Base-by-base conservation (phyloP, 1,140 invertebrate genomes). In the Brachionus sp. region DNA sequence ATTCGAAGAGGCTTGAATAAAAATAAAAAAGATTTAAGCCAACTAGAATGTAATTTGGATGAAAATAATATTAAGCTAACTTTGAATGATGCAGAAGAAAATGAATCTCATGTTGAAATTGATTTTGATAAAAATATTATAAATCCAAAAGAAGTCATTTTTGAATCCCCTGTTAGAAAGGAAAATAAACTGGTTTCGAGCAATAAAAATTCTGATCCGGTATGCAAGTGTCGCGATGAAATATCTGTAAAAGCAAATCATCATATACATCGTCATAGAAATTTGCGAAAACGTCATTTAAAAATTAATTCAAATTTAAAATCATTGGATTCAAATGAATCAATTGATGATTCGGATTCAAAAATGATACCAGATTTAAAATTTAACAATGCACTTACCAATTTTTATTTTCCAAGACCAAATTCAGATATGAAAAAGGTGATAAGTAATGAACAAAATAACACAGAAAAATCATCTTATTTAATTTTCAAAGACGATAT, bases 251-350 rank as follows among this genome's bases (percentile, higher is more conserved):
- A 57, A 57, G 50, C 23, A 57, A 29, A 1, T 9, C 25, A 70
- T 70, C 66, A 70, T 16, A 19, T 70, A 37, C 66, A 70, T 23
- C 66, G 66, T 70, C 66, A 70, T 70, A 37, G 66, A 16, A 33
- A 70, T 16, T 9, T 70, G 9, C 66, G 35, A 19, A 35, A 70
- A 19, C 29, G 35, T 16, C 10, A 39, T 39, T 9, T 19, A 6
- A 70, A 70, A 9, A 19, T 37, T 19, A 42, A n/a, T 16, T 19
- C 33, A 39, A 19, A 39, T 23, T 13, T 12, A 0, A 35, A 70
- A 70, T 13, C 25, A 12, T n/a, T 37, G 16, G n/a, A 37, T 19
- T 37, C 66, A n/a, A 66, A 33, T 39, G 66, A 70, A 10, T 37
- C n/a, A 37, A 39, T 70, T 39, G 66, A 70, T 9, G 66, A 70